Percentiles rank a stretch among this genome's conserved stretches.
These are phyloP conservation scores for Ormyrus labotus DNA, from an alignment of 2,888 invertebrate species.

Conservation along the genomic window DNA sequence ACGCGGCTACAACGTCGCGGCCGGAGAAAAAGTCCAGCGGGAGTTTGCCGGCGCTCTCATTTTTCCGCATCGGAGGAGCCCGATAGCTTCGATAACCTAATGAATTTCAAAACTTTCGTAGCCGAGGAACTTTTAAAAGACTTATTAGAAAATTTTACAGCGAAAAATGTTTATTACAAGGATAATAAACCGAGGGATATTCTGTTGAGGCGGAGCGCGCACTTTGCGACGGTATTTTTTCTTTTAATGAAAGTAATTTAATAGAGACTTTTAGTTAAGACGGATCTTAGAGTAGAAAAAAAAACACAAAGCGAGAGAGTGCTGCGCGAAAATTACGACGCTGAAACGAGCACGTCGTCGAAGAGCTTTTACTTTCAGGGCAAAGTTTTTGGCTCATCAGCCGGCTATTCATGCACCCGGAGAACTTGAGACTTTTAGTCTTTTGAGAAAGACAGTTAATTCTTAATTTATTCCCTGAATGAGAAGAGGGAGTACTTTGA, in stretches of 20 bases:
- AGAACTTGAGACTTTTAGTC: constrained; percentile 47
- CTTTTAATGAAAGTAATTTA: constrained; percentile 43
- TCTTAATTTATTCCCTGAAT: constrained; percentile 54
- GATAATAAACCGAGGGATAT: too few species aligned
- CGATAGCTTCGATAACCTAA: background rate
- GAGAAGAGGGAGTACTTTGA: constrained; percentile 42
- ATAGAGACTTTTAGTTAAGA: constrained; percentile 28
- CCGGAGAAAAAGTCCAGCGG: background rate
- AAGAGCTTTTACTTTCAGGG: constrained; percentile 48
- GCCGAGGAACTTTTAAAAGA: too few species aligned
- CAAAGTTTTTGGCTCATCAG: constrained; percentile 56
- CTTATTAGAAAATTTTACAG: too few species aligned
- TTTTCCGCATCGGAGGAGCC: constrained; percentile 1
- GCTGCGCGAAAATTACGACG: constrained; percentile 41
- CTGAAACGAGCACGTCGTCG: constrained; percentile 27
- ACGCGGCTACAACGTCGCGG: constrained; percentile 49
- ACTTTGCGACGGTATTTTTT: background rate
- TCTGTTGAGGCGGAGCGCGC: background rate
- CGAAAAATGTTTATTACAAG: too few species aligned
- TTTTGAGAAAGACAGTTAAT: constrained; percentile 54
- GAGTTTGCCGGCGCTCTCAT: background rate
- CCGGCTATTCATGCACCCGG: constrained; percentile 47
- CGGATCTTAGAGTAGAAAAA: constrained; percentile 21
- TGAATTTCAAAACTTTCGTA: background rate
- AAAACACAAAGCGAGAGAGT: background rate